phyloP scores from a whole-genome alignment of 2,113 vertebrate genomes.

The Eolophus roseicapilla region DNA sequence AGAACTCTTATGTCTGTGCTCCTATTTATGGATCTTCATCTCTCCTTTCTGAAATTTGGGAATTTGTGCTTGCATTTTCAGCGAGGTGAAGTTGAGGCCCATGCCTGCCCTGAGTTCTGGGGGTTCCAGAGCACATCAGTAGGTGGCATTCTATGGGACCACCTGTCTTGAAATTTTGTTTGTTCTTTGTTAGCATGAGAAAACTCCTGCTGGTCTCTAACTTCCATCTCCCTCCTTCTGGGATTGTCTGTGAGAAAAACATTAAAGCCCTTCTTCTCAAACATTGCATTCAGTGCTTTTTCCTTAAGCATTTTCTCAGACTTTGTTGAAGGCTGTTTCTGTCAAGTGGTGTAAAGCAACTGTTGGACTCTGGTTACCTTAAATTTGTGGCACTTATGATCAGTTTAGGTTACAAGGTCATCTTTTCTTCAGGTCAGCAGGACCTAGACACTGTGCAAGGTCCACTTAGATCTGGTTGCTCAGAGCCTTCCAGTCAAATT shows the following conservation, averaged over 20 bases:
- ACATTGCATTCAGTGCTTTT: neutral
- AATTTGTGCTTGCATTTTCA: neutral
- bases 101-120: neutral
- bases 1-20: neutral
- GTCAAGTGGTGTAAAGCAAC: neutral
- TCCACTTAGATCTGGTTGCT: neutral
- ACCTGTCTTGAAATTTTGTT: neutral
- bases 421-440: neutral
- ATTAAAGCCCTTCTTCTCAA: neutral
- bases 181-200: neutral
- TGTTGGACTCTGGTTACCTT: neutral
- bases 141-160: neutral
- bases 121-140: neutral
- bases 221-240: neutral
- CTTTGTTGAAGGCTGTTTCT: neutral
- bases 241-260: neutral
- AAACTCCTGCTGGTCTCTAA: neutral
- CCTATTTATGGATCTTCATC: neutral
- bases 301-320: neutral
- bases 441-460: accelerated
- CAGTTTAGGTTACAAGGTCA: neutral
- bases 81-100: neutral
- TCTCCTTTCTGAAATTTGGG: neutral
- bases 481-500: neutral
- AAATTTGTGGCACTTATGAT: neutral